These are phyloP conservation scores for Simalia tracyae DNA, from an alignment of 2,797 vertebrate species.

Conservation along the genomic window DNA sequence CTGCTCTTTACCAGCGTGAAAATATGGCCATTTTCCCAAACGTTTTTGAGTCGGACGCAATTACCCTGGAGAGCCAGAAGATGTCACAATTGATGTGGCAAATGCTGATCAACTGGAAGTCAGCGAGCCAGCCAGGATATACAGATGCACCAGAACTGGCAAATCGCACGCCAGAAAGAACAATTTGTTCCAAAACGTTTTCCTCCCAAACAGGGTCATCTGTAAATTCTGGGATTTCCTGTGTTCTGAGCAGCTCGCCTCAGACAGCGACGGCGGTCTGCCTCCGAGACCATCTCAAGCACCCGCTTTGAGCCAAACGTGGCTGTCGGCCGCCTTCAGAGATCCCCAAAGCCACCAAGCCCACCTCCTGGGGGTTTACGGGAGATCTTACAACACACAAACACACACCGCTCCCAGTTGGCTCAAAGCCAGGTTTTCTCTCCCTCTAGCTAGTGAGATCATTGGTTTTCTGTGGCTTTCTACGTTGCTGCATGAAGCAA, in stretches of 20 bases:
- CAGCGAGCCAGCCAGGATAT: too few relatives aligned
- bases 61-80: conserved; percentile 58
- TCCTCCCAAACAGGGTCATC: conserved; percentile 74
- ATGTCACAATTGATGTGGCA: conserved; percentile 65
- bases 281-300: conserved; percentile 47
- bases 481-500: conserved; percentile 16
- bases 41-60: neutral
- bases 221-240: conserved; percentile 78
- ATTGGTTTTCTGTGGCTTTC: conserved; percentile 56
- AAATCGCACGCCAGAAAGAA: conserved; percentile 66
- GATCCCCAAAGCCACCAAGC: conserved; percentile 46
- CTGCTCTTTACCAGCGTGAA: neutral
- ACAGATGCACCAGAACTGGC: conserved; percentile 50
- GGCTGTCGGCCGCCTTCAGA: conserved; percentile 48
- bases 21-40: neutral
- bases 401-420: neutral
- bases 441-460: conserved; percentile 63
- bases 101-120: too few relatives aligned
- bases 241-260: conserved; percentile 65
- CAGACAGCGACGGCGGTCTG: conserved; percentile 55
- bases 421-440: conserved; percentile 55
- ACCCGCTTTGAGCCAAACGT: conserved; percentile 39
- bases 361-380: conserved; percentile 49
- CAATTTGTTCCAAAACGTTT: conserved; percentile 78
- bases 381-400: conserved; percentile 44